A percentile compares a stretch with the other conserved stretches of the same genome.
Evolutionary conservation across 2,888 invertebrate genomes (phyloP).

Genomic region (Nasonia oneida): DNA sequence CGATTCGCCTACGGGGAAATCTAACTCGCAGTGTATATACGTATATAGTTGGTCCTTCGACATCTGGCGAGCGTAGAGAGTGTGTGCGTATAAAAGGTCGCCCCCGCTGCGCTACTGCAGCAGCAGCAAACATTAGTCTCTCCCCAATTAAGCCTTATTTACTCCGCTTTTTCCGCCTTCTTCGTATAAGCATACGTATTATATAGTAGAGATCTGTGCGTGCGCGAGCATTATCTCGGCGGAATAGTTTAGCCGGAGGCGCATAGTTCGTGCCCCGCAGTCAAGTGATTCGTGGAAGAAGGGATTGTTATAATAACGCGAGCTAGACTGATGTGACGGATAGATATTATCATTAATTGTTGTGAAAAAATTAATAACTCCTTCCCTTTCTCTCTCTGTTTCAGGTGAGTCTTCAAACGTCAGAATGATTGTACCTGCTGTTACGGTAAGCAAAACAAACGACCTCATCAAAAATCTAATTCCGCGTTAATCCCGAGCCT

Average conservation of each 20-base stretch:
- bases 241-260: not conserved
- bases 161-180: conserved; percentile 64
- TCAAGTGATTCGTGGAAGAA: conserved; percentile 26
- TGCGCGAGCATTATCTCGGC: not conserved
- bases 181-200: not conserved
- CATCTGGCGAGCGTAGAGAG: conserved; percentile 54
- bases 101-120: conserved; percentile 27
- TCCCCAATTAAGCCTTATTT: conserved; percentile 64
- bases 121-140: conserved; percentile 53
- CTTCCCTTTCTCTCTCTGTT: conserved; percentile 20
- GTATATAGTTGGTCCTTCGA: conserved; percentile 28
- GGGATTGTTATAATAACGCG: not conserved
- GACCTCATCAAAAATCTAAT: not conserved
- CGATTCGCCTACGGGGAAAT: conserved; percentile 76
- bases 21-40: conserved; percentile 65
- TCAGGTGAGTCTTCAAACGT: conserved; percentile 25
- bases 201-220: not conserved
- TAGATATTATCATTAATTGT: not conserved
- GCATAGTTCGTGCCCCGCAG: not conserved
- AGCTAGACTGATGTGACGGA: not conserved
- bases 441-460: not conserved
- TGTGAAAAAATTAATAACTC: not conserved
- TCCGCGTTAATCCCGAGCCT: not conserved
- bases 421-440: too few relatives aligned
- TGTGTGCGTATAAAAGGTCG: conserved; percentile 5